Evolutionary conservation across 2,113 vertebrate genomes (phyloP), one percentile per base, ranked within the genome.

Genomic region (Columba janthina): DNA sequence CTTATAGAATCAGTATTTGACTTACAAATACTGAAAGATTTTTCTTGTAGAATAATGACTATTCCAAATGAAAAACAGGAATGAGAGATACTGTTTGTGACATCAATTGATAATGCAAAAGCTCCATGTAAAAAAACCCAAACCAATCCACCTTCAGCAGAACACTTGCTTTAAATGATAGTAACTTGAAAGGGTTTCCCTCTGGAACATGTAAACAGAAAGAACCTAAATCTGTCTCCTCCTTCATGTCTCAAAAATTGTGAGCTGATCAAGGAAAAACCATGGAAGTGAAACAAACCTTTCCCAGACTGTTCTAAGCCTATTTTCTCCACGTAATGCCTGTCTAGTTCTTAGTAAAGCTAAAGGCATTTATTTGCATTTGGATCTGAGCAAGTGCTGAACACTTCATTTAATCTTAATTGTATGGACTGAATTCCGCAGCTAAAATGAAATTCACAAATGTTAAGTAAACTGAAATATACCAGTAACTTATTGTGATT

Each of bases 321-420:
- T n/a, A 76, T 82, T 82, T 95, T 83, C 58, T 88, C 82, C 36
- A 32, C 66, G 42, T 85, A 83, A 88, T 74, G 20, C 42, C 36
- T 83, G 58, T 90, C 85, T 65, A 72, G 48, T 34, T 78, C 62
- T 66, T 61, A 36, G n/a, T 73, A 88, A 95, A 89, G 6, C 46
- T 92, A 73, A 93, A 90, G 60, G 83, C 56, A 88, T 87, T 95
- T 94, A 89, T 72, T 83, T 85, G 28, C 60, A 73, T 79, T 75
- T 84, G 58, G 75, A 54, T 85, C 44, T 58, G 50, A 77, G 38
- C 31, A 77, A 90, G 42, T 77, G 21, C 40, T 40, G 46, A 90
- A 74, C 84, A 85, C 24, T 22, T 93, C 50, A 79, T 89, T 95
- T 94, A 54, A 79, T 85, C 66, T 88, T 79, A 82, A 91, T 78